These are phyloP conservation scores for Mimachlamys varia DNA, from an alignment of 2,888 invertebrate genomes.

Conservation along the genomic window DNA sequence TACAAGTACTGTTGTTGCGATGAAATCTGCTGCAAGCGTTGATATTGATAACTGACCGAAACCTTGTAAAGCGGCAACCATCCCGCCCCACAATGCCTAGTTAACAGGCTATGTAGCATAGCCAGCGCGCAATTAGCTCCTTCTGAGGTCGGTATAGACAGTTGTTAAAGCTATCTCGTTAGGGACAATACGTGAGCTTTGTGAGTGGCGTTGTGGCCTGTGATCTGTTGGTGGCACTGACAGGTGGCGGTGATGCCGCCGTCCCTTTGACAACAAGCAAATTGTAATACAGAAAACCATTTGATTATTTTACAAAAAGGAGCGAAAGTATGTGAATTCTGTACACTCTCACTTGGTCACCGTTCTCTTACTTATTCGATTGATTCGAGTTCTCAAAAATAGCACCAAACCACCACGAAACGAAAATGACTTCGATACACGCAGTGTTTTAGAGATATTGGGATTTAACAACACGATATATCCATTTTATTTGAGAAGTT, in stretches of 20 bases:
- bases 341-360: too few species aligned
- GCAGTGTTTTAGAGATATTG: too few species aligned
- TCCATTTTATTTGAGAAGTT: too few species aligned
- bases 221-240: not conserved
- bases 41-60: slow-evolving; percentile 15
- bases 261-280: not conserved
- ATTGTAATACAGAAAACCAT: not conserved
- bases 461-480: too few species aligned
- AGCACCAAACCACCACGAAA: too few species aligned
- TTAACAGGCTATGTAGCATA: not conserved
- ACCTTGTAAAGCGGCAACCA: not conserved
- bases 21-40: not conserved
- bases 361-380: too few species aligned
- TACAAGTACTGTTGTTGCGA: not conserved
- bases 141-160: not conserved
- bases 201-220: not conserved
- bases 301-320: too few species aligned
- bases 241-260: not conserved
- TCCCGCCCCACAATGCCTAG: not conserved
- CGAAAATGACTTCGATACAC: too few species aligned
- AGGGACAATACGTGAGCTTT: not conserved
- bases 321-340: too few species aligned
- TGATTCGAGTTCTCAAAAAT: too few species aligned
- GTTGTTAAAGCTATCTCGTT: not conserved
- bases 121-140: not conserved